Conservation (phyloP, 64 coral and sea anemone species). For the Acropora yongei region DNA sequence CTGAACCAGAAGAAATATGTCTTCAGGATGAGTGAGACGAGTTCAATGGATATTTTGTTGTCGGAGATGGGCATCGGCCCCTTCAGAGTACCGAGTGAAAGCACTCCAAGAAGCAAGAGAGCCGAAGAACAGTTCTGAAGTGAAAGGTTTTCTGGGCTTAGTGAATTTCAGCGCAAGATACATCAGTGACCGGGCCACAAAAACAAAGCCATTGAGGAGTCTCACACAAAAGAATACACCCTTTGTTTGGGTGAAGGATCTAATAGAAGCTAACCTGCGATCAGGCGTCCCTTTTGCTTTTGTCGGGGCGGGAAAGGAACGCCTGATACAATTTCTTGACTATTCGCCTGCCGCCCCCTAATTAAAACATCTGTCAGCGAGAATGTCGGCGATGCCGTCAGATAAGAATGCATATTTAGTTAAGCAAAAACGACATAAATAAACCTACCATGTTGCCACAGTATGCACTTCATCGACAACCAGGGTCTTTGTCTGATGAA, state of each 20-base stretch:
- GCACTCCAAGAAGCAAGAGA: constrained; percentile 45
- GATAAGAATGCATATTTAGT: too few species aligned
- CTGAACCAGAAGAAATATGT: constrained; percentile 45
- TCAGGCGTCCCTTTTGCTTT: too few species aligned
- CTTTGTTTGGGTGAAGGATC: background rate
- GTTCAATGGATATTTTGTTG: background rate
- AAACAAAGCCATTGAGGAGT: background rate
- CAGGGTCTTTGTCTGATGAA: too few species aligned
- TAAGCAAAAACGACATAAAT: too few species aligned
- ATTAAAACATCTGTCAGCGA: too few species aligned
- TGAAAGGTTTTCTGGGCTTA: constrained; percentile 45
- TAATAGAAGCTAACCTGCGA: too few species aligned
- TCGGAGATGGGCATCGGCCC: constrained; percentile 46
- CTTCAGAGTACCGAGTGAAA: constrained; percentile 37
- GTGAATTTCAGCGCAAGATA: background rate
- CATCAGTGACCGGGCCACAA: background rate
- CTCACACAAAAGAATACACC: background rate
- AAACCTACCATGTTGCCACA: too few species aligned
- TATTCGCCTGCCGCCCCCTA: too few species aligned
- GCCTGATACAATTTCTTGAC: too few species aligned
- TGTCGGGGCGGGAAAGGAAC: too few species aligned
- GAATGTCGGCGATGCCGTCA: too few species aligned
- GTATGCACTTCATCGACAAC: too few species aligned
- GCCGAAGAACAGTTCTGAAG: background rate
- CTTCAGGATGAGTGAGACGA: constrained; percentile 38